Percentiles rank a stretch among this genome's conserved stretches.
Evolutionary conservation across 2,888 invertebrate species (phyloP).

Genomic region (Drosophila pseudotakahashii): DNA sequence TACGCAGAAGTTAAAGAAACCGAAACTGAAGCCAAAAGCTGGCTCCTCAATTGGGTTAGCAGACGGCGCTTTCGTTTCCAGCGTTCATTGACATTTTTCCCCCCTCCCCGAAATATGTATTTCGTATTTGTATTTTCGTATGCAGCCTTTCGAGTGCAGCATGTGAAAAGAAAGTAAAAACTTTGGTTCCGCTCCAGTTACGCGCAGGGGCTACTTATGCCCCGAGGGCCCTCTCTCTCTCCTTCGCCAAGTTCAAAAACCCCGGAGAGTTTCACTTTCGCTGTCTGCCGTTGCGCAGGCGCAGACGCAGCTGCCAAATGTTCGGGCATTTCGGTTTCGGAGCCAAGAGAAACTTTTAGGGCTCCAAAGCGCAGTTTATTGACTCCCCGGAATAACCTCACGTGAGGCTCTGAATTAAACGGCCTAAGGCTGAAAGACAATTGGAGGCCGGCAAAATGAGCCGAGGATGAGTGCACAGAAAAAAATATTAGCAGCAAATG

Average conservation of each 20-base stretch:
- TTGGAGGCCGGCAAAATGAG: neutral
- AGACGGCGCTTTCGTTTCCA: slow-evolving; percentile 66
- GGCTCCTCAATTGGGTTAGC: slow-evolving; percentile 52
- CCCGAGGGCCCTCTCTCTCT: slow-evolving; percentile 14
- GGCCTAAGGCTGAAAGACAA: neutral
- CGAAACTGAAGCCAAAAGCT: slow-evolving; percentile 36
- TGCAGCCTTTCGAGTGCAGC: slow-evolving; percentile 35
- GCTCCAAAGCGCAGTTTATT: slow-evolving; percentile 33
- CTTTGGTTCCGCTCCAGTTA: slow-evolving; percentile 77
- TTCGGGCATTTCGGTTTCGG: slow-evolving; percentile 5
- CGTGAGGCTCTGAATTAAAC: slow-evolving; percentile 53
- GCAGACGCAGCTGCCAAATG: slow-evolving; percentile 7
- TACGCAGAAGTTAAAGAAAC: slow-evolving; percentile 24
- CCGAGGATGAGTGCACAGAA: neutral
- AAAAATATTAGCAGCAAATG: neutral
- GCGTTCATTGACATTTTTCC: slow-evolving; percentile 70
- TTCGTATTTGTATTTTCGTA: neutral
- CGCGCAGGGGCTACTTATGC: slow-evolving; percentile 25
- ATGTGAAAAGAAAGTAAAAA: slow-evolving; percentile 76
- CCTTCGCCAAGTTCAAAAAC: slow-evolving; percentile 69
- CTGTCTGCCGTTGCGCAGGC: slow-evolving; percentile 66
- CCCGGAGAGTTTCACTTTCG: slow-evolving; percentile 74
- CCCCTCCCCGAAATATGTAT: neutral
- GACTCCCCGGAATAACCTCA: slow-evolving; percentile 42
- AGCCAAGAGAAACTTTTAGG: slow-evolving; percentile 37